Conservation (phyloP, 2,797 vertebrate species). For the Aratinga solstitialis region DNA sequence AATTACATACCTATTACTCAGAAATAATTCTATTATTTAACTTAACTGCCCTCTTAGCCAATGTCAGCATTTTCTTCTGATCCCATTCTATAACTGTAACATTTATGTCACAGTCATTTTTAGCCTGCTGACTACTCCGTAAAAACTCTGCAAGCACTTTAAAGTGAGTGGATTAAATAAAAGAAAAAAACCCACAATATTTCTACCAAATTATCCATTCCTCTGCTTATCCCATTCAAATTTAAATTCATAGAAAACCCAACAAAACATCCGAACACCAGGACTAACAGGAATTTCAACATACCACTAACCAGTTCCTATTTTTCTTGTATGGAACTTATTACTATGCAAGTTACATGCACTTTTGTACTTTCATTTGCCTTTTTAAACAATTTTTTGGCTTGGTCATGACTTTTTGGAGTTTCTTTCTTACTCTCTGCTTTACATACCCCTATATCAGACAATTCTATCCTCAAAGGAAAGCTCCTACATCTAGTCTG, state of each 20-base stretch:
- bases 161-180: neutral
- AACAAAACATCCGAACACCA: neutral
- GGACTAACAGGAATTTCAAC: neutral
- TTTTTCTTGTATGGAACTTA: neutral
- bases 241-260: neutral
- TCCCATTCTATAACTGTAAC: neutral
- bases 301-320: neutral
- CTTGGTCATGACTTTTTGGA: neutral
- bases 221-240: neutral
- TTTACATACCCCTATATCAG: neutral
- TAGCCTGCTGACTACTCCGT: neutral
- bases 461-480: neutral
- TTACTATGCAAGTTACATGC: neutral
- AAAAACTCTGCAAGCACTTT: neutral
- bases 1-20: neutral
- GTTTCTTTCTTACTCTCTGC: neutral
- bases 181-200: neutral
- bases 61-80: neutral
- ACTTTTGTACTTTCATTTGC: neutral
- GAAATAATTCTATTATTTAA: neutral
- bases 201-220: neutral
- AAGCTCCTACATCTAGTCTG: neutral
- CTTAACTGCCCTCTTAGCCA: neutral
- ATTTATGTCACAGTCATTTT: neutral
- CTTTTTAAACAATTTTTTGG: neutral